Evolutionary conservation across 2,888 invertebrate genomes (phyloP).

Genomic region (Brenthis hecate): DNA sequence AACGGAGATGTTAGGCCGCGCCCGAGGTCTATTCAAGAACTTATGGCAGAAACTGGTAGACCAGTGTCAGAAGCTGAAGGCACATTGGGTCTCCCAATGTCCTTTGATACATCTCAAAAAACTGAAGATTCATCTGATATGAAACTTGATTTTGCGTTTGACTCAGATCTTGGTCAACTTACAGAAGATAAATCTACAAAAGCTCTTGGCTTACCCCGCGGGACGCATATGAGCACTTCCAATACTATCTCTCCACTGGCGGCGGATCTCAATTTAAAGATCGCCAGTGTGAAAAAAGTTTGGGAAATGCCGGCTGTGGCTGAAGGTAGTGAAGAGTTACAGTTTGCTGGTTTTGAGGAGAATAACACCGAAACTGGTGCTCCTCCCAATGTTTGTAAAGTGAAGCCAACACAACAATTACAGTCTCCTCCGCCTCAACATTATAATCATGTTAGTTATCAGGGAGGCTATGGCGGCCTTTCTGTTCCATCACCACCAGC

Average conservation of each 20-base stretch:
- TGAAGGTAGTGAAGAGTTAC: slow-evolving; percentile 80
- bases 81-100: slow-evolving; percentile 84
- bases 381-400: slow-evolving; percentile 89
- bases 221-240: slow-evolving; percentile 84
- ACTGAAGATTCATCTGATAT: slow-evolving; percentile 92
- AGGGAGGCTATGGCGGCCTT: slow-evolving; percentile 88
- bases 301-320: slow-evolving; percentile 91
- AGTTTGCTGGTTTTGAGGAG: slow-evolving; percentile 73
- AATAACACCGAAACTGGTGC: slow-evolving; percentile 76
- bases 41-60: slow-evolving; percentile 67
- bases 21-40: slow-evolving; percentile 73
- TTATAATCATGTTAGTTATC: slow-evolving; percentile 87
- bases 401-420: slow-evolving; percentile 92
- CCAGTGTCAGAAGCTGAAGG: slow-evolving; percentile 68
- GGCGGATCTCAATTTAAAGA: slow-evolving; percentile 96
- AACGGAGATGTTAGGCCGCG: slow-evolving; percentile 73
- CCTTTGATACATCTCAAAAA: slow-evolving; percentile 82
- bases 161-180: slow-evolving; percentile 89
- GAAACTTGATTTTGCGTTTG: slow-evolving; percentile 95
- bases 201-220: slow-evolving; percentile 80
- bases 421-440: slow-evolving; percentile 85
- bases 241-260: slow-evolving; percentile 90
- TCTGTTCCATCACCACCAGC: slow-evolving; percentile 94
- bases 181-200: slow-evolving; percentile 87
- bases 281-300: slow-evolving; percentile 95